Evolutionary conservation across 2,888 invertebrate species (phyloP).

Genomic region (Thecophora atra): DNA sequence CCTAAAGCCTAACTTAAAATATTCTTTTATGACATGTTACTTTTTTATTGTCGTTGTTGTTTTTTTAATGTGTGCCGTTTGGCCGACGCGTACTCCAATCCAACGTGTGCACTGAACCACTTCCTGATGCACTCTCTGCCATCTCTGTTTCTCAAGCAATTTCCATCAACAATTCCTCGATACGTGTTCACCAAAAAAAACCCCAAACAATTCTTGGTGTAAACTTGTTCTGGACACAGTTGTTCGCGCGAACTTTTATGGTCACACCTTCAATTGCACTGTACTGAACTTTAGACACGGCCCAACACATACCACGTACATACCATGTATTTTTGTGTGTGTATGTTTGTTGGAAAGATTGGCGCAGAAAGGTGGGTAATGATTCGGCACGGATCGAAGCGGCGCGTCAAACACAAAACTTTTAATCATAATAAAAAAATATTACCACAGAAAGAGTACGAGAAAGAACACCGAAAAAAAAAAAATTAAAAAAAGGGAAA

Average conservation of each 20-base stretch:
- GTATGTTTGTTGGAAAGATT: too few relatives aligned
- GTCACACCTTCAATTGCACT: slow-evolving; percentile 52
- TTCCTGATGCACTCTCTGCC: not conserved
- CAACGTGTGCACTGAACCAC: not conserved
- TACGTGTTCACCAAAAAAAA: not conserved
- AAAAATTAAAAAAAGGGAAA: too few relatives aligned
- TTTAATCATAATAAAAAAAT: too few relatives aligned
- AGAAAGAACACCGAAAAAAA: too few relatives aligned
- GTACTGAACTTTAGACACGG: too few relatives aligned
- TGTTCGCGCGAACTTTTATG: slow-evolving; percentile 58
- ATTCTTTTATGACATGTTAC: not conserved
- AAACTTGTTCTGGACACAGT: slow-evolving; percentile 37
- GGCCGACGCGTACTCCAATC: not conserved
- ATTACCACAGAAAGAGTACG: too few relatives aligned
- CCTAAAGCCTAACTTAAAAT: not conserved
- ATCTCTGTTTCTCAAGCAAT: not conserved
- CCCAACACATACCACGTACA: too few relatives aligned
- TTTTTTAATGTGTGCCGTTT: not conserved
- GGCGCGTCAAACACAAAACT: too few relatives aligned
- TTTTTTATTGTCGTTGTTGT: not conserved
- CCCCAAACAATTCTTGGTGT: slow-evolving; percentile 1
- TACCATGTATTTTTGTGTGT: too few relatives aligned
- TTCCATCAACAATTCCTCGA: not conserved
- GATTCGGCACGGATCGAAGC: too few relatives aligned
- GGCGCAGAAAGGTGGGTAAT: too few relatives aligned